Percentiles rank a stretch among this genome's conserved stretches.
phyloP scores from a whole-genome alignment of 2,888 invertebrate species.

The Stegophylla sp. region DNA sequence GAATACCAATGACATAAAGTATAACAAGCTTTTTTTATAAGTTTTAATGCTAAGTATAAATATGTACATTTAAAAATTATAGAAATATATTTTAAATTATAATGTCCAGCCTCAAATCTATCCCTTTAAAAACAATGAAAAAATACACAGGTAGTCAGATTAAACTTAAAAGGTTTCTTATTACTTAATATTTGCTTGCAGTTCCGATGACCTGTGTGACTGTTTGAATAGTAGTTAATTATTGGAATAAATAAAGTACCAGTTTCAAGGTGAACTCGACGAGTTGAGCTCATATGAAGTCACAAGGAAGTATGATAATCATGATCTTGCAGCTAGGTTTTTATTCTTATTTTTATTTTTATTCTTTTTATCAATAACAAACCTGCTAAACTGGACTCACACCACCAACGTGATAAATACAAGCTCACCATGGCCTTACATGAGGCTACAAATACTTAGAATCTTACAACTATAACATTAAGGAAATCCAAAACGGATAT shows the following conservation, averaged over 20 bases:
- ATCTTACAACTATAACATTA: neutral
- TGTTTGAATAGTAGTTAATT: conserved; percentile 13
- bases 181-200: conserved; percentile 15
- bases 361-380: conserved; percentile 38
- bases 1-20: no score
- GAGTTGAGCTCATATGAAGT: conserved; percentile 21
- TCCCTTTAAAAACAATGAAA: no score
- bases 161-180: neutral
- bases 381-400: conserved; percentile 52
- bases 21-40: no score
- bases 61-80: no score
- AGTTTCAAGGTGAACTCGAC: conserved; percentile 49
- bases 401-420: conserved; percentile 30
- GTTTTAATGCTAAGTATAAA: no score
- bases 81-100: no score
- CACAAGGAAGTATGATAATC: conserved; percentile 48
- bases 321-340: conserved; percentile 28
- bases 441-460: conserved; percentile 16
- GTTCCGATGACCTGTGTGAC: conserved; percentile 23
- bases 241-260: conserved; percentile 39
- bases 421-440: conserved; percentile 50
- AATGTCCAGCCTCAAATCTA: no score
- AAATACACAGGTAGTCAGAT: no score
- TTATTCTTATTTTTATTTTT: conserved; percentile 35
- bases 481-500: conserved; percentile 14